Base-by-base conservation (phyloP, 30 jellyfish, hydroid and myxozoan genomes). In the Haliclystus octoradiatus region DNA sequence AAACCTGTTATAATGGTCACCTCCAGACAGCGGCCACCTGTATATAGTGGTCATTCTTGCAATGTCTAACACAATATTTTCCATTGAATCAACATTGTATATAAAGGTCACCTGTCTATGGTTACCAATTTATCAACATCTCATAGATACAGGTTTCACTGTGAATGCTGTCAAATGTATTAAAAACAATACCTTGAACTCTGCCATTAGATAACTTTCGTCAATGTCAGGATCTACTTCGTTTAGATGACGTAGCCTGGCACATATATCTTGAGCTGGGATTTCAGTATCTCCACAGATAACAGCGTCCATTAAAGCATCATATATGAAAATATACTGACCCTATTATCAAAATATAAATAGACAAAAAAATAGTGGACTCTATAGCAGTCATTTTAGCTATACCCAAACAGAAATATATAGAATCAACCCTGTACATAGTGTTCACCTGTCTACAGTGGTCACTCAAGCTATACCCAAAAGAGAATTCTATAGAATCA, bases 161-260 rank as follows among this genome's bases (percentile, higher is more conserved):
- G n/a, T n/a, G n/a, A n/a, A n/a, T n/a, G n/a, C n/a, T n/a, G n/a
- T n/a, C n/a, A n/a, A n/a, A n/a, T n/a, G n/a, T n/a, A n/a, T n/a
- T n/a, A n/a, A n/a, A n/a, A n/a, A n/a, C n/a, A n/a, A n/a, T 72
- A 89, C 98, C 90, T 81, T 89, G 78, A 89, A 89, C 53, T 89
- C 98, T 47, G 85, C 92, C 73, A 74, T 69, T 52, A 89, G 69
- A 53, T 81, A 74, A 2, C 94, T 79, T 28, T 82, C 93, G 13
- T 78, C 73, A 4, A 94, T 82, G 33, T 77, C 91, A 12, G 94
- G 98, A 50, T 89, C 94, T 53, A 71, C 83, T 61, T 76, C 82
- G 62, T 89, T 78, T 57, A 89, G 53, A 53, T 73, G 76, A 1
- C 92, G 90, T 0, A 84, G 65, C 68, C 81, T 89, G 33, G 76